Conservation (phyloP, 1,140 invertebrate genomes). For the Coelopa frigida region DNA sequence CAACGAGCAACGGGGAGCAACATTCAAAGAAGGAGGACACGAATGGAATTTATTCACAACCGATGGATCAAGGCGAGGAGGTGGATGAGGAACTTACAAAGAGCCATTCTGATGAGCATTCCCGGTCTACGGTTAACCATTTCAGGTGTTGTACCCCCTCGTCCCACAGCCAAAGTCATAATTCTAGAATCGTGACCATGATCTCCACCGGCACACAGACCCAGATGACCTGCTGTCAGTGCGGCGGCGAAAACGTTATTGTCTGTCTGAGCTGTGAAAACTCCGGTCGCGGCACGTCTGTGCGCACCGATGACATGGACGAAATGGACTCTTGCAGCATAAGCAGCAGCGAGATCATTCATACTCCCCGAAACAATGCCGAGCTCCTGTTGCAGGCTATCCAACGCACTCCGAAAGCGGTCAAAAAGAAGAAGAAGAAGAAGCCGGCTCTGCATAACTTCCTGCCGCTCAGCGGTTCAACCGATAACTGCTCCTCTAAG, state of each 20-base stretch:
- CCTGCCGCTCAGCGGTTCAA: slow-evolving; percentile 19
- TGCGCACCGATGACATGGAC: slow-evolving; percentile 25
- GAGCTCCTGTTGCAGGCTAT: slow-evolving; percentile 42
- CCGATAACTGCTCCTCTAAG: not conserved
- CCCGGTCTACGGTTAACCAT: too few species aligned
- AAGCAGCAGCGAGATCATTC: slow-evolving; percentile 35
- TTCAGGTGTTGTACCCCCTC: too few species aligned
- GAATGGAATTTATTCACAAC: slow-evolving; percentile 7
- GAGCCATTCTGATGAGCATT: slow-evolving; percentile 1
- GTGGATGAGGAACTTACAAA: not conserved
- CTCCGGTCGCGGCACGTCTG: not conserved
- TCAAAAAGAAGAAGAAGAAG: slow-evolving; percentile 16
- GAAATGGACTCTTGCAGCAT: slow-evolving; percentile 23
- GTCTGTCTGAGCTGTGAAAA: slow-evolving; percentile 36
- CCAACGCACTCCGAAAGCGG: slow-evolving; percentile 39
- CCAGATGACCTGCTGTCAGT: slow-evolving; percentile 30
- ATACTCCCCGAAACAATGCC: slow-evolving; percentile 37
- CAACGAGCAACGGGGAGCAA: too few species aligned
- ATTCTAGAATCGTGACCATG: too few species aligned
- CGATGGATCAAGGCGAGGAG: slow-evolving; percentile 11
- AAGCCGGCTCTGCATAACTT: slow-evolving; percentile 5
- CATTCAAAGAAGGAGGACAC: too few species aligned
- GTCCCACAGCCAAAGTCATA: too few species aligned
- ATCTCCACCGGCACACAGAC: slow-evolving; percentile 43
- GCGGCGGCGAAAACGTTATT: slow-evolving; percentile 38